Conservation (phyloP, 2,113 vertebrate genomes). For the Gasterosteus nipponicus region DNA sequence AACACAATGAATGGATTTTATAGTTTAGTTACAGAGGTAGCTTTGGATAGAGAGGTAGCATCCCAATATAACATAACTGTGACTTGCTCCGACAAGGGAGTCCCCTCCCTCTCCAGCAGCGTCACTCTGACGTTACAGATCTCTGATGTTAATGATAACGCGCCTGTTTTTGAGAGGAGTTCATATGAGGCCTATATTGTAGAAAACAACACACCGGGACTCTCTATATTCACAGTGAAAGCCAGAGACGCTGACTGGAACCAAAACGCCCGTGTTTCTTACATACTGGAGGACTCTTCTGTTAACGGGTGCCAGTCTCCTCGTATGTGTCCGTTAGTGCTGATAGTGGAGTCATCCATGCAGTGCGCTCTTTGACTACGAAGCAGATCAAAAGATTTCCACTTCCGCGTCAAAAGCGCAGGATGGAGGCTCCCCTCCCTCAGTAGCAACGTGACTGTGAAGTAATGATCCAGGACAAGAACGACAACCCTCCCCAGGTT, state of each 20-base stretch:
- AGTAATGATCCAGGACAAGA: too few relatives aligned
- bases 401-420: constrained; percentile 34
- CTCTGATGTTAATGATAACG: constrained; percentile 79
- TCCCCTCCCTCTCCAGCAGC: constrained; percentile 67
- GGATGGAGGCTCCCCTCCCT: constrained; percentile 16
- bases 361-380: neutral
- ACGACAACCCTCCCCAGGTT: constrained; percentile 41
- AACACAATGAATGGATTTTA: constrained; percentile 71
- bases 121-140: constrained; percentile 69
- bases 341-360: too few relatives aligned
- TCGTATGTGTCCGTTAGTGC: constrained; percentile 4
- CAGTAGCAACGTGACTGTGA: too few relatives aligned
- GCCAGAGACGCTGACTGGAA: too few relatives aligned
- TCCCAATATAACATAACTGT: constrained; percentile 57
- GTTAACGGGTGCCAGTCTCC: constrained; percentile 53
- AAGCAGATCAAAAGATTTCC: constrained; percentile 3
- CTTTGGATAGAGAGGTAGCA: constrained; percentile 60
- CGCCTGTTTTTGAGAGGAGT: constrained; percentile 70
- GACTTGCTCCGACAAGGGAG: constrained; percentile 60
- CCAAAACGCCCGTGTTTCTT: too few relatives aligned
- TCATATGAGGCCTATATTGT: constrained; percentile 67
- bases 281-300: constrained; percentile 27
- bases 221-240: too few relatives aligned
- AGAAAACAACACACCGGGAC: constrained; percentile 75
- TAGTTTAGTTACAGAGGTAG: constrained; percentile 57